Evolutionary conservation across 2,113 vertebrate species (phyloP), one percentile per base, ranked within the genome.

Genomic region (Ailurus styani): DNA sequence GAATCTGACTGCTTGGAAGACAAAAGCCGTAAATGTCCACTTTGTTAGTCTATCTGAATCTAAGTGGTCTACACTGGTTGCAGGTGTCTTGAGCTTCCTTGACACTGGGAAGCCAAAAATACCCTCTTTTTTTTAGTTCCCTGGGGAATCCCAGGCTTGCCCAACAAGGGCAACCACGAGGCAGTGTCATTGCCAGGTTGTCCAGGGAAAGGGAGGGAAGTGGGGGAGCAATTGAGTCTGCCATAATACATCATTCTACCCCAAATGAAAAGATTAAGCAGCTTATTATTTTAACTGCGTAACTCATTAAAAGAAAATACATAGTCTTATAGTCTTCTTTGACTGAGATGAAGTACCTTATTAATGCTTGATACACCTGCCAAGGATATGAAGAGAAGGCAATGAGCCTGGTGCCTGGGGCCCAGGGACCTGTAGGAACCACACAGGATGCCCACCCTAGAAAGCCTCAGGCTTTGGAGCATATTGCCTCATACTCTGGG

Each of bases 341-440:
- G 91, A 95, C 85, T 66, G 95, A 97, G 89, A 95, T 90, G 70
- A 97, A 97, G 98, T 91, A 78, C 78, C 84, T 98, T 95, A 97
- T 97, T 98, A 98, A 97, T 96, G 97, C 93, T 97, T 87, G 93
- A 95, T 94, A 73, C 79, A 92, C 97, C 98, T 97, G 78, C 96
- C 78, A 95, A 98, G 90, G 82, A 93, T 78, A 47, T 57, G 66
- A 83, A 95, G 90, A 94, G 87, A 93, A 96, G 91, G 78, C 37
- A 47, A 91, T 85, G 79, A 97, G 79, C 25, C 68, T 84, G 50
- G 14, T 52, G 42, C 85, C 57, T 54, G 37, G 23, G 6, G 25
- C 64, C 31, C 23, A 47, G 37, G 15, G 0, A 10, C 87, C n/a
- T 10, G 23, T 18, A 17, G 20, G n/a, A 21, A 64, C 31, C 79